These are phyloP conservation scores for Diadema setosum DNA, from an alignment of 35 echinoderm and acorn worm species.

Conservation along the genomic window DNA sequence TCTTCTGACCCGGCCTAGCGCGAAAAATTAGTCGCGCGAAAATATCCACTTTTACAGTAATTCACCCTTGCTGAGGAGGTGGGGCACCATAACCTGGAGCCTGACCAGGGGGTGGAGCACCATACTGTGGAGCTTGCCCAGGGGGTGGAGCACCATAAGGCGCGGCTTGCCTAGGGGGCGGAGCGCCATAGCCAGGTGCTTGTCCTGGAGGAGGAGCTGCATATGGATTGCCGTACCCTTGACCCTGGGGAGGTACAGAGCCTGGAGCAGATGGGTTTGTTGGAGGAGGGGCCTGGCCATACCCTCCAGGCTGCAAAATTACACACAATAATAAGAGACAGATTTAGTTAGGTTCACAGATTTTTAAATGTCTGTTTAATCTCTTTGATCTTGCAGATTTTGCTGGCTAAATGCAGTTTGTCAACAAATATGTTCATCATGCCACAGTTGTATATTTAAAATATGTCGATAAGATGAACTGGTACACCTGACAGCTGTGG, in stretches of 20 bases:
- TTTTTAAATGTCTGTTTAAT: too few species aligned
- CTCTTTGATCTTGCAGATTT: too few species aligned
- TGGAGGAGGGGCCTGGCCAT: neutral
- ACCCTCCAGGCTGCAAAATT: neutral
- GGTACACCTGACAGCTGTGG: too few species aligned
- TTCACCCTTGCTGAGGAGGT: neutral
- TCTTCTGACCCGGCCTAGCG: too few species aligned
- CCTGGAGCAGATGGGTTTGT: conserved; percentile 25
- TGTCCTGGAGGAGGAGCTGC: conserved; percentile 5
- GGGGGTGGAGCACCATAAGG: neutral
- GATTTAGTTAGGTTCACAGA: too few species aligned
- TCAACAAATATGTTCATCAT: neutral
- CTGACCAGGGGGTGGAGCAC: neutral
- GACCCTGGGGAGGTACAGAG: neutral
- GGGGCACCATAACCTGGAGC: too few species aligned
- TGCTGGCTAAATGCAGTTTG: too few species aligned
- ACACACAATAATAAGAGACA: too few species aligned
- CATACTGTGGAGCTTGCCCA: neutral
- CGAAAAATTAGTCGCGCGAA: too few species aligned
- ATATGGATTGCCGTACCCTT: conserved; percentile 14
- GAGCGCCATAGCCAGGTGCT: neutral
- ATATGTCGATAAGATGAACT: too few species aligned
- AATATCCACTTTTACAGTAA: too few species aligned
- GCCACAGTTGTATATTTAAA: too few species aligned
- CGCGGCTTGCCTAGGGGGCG: neutral